Evolutionary conservation across 1,140 invertebrate species (phyloP).

Genomic region (Zelostemma sp.): DNA sequence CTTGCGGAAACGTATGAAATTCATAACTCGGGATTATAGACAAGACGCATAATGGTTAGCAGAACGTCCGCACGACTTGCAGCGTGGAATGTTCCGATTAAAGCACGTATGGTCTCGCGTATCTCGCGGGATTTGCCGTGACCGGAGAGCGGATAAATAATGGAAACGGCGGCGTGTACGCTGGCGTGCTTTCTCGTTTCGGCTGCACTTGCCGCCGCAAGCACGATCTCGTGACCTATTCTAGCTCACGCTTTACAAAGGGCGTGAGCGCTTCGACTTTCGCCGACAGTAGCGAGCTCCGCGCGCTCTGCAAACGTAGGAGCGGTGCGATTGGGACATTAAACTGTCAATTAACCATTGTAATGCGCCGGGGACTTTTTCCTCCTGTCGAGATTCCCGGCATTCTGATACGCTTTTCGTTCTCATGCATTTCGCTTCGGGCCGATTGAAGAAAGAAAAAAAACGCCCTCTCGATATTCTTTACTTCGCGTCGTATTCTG

Average conservation of each 20-base stretch:
- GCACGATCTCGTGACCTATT: slow-evolving; percentile 48
- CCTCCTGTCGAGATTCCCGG: not conserved
- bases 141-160: slow-evolving; percentile 64
- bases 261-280: slow-evolving; percentile 41
- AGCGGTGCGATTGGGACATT: slow-evolving; percentile 43
- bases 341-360: slow-evolving; percentile 43
- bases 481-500: too few relatives aligned
- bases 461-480: too few relatives aligned
- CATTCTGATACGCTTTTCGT: slow-evolving; percentile 13
- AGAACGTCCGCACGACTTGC: slow-evolving; percentile 43
- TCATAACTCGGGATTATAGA: not conserved
- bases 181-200: slow-evolving; percentile 35
- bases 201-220: slow-evolving; percentile 43
- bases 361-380: not conserved
- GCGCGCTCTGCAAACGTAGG: slow-evolving; percentile 29
- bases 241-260: slow-evolving; percentile 33
- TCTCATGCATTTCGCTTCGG: not conserved
- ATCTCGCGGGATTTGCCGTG: slow-evolving; percentile 58
- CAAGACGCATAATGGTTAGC: slow-evolving; percentile 15
- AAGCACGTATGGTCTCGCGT: slow-evolving; percentile 56
- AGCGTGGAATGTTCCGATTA: slow-evolving; percentile 51
- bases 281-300: slow-evolving; percentile 30
- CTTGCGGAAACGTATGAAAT: not conserved
- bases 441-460: not conserved
- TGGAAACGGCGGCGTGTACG: slow-evolving; percentile 43